phyloP scores from a whole-genome alignment of 2,888 invertebrate species.

The Drosophila leonis region DNA sequence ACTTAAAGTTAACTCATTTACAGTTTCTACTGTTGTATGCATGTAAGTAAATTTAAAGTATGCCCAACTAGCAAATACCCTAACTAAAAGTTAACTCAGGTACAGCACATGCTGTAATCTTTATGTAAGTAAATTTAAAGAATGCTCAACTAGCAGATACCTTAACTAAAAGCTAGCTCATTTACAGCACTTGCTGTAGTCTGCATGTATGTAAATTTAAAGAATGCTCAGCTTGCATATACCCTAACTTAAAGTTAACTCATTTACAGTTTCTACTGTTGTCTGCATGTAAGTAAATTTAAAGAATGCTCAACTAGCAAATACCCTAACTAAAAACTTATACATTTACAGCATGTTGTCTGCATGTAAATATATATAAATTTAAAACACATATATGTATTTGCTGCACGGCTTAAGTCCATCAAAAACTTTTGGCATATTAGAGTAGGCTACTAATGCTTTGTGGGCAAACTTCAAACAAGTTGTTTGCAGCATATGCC shows the following conservation, averaged over 20 bases:
- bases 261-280: too few species aligned
- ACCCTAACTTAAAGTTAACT: background rate
- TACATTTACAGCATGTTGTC: too few species aligned
- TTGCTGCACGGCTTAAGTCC: background rate
- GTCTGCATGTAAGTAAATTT: too few species aligned
- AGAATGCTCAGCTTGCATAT: background rate
- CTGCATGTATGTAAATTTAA: background rate
- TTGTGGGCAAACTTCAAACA: background rate
- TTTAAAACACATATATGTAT: background rate
- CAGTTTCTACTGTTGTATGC: background rate
- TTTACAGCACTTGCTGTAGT: background rate
- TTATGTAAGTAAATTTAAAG: too few species aligned
- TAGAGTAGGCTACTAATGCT: background rate
- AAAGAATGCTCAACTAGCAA: background rate
- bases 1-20: background rate
- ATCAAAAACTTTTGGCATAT: background rate
- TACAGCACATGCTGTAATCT: too few species aligned
- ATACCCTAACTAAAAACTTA: background rate
- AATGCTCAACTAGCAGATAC: background rate
- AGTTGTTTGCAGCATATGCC: conserved; percentile 7
- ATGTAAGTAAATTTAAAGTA: background rate
- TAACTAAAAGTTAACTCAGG: background rate
- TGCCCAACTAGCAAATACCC: background rate
- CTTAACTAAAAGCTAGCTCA: background rate
- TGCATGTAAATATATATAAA: too few species aligned